Conservation (phyloP, 1,140 invertebrate species). For the Zaprionus nigranus region DNA sequence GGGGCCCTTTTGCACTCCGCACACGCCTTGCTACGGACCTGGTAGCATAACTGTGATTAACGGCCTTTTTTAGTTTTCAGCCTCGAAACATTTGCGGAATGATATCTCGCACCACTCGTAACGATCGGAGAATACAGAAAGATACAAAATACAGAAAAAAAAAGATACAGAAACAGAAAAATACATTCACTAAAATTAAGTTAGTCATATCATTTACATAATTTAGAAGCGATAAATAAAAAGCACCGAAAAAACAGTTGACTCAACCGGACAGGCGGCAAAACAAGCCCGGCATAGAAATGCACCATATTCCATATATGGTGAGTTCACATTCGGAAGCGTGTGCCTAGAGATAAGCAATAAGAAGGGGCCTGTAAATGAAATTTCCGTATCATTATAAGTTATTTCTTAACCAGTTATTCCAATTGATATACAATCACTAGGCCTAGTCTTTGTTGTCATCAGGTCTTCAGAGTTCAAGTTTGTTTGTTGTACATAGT, state of each 20-base stretch:
- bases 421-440: neutral
- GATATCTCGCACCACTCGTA: slow-evolving; percentile 41
- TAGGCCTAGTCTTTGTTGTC: neutral
- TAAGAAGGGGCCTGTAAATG: neutral
- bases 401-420: neutral
- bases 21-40: too few relatives aligned
- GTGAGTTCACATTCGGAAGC: slow-evolving; percentile 12
- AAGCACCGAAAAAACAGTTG: slow-evolving; percentile 56
- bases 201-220: slow-evolving; percentile 78
- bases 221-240: slow-evolving; percentile 77
- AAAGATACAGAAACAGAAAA: slow-evolving; percentile 40
- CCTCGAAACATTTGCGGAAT: slow-evolving; percentile 41
- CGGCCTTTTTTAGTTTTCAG: slow-evolving; percentile 53
- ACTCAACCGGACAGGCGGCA: slow-evolving; percentile 23
- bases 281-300: slow-evolving; percentile 27
- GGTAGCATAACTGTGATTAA: slow-evolving; percentile 46
- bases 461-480: neutral
- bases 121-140: slow-evolving; percentile 24
- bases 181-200: slow-evolving; percentile 73
- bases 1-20: too few relatives aligned
- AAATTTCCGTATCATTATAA: neutral
- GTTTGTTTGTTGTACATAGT: neutral
- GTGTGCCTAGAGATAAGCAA: neutral
- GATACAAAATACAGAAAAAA: slow-evolving; percentile 26
- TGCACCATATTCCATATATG: slow-evolving; percentile 36